Percentiles rank a stretch among this genome's conserved stretches.
Conservation (phyloP, 1,140 invertebrate genomes). For the Rhizoglyphus robini region DNA sequence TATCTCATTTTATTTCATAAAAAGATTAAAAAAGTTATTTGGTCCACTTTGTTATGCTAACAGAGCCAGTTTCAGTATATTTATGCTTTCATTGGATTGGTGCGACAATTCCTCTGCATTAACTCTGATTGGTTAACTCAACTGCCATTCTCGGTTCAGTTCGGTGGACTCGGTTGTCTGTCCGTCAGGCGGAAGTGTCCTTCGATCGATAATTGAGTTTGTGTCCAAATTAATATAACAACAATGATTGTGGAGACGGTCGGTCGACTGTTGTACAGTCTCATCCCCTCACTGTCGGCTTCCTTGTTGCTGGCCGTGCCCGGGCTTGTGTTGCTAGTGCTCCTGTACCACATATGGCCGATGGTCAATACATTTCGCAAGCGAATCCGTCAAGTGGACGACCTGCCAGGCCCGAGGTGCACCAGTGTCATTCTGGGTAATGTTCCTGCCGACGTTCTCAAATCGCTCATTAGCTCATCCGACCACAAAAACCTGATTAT, state of each 20-base stretch:
- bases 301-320: neutral
- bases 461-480: slow-evolving; percentile 8
- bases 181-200: too few relatives aligned
- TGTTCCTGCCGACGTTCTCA: slow-evolving; percentile 19
- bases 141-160: too few relatives aligned
- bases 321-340: neutral
- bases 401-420: slow-evolving; percentile 20
- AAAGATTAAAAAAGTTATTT: too few relatives aligned
- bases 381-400: slow-evolving; percentile 1
- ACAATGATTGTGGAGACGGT: slow-evolving; percentile 14
- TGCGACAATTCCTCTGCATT: too few relatives aligned
- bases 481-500: slow-evolving; percentile 21
- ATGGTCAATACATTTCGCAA: neutral
- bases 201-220: too few relatives aligned
- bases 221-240: too few relatives aligned
- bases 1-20: too few relatives aligned
- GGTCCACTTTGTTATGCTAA: too few relatives aligned
- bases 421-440: slow-evolving; percentile 22
- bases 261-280: neutral
- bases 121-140: too few relatives aligned
- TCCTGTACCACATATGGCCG: neutral
- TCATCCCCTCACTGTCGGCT: neutral
- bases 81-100: too few relatives aligned
- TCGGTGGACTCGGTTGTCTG: too few relatives aligned
- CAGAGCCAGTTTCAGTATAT: too few relatives aligned